Evolutionary conservation across 2,113 vertebrate species (phyloP).

Genomic region (Etia nguti): DNA sequence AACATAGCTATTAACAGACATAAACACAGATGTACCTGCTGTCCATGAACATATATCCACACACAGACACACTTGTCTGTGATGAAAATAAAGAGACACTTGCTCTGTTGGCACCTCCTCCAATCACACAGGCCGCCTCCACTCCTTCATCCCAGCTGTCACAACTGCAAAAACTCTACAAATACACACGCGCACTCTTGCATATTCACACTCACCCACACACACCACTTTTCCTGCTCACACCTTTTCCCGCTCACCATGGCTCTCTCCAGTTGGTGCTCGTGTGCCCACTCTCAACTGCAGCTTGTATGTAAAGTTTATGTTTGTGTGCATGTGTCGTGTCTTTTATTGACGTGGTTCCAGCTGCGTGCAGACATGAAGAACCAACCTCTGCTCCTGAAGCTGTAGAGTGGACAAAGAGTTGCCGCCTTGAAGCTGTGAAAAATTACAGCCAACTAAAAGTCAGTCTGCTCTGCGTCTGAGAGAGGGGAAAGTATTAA

Average conservation of each 20-base stretch:
- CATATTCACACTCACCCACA: conserved; percentile 71
- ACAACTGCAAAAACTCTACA: conserved; percentile 72
- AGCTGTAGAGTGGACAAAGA: background rate
- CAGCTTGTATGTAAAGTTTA: conserved; percentile 34
- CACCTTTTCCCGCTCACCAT: conserved; percentile 67
- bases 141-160: conserved; percentile 75
- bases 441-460: conserved; percentile 45
- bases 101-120: conserved; percentile 72
- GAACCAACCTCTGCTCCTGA: conserved; percentile 45
- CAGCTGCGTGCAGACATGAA: conserved; percentile 33
- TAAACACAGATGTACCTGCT: conserved; percentile 58
- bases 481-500: background rate
- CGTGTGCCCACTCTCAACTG: conserved; percentile 60
- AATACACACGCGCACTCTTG: conserved; percentile 60
- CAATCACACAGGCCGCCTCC: conserved; percentile 72
- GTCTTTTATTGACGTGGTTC: conserved; percentile 16
- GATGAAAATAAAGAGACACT: conserved; percentile 74
- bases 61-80: conserved; percentile 42
- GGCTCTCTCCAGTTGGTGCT: conserved; percentile 63
- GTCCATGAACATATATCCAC: conserved; percentile 17
- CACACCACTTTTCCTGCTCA: conserved; percentile 66
- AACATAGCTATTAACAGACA: conserved; percentile 5
- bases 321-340: conserved; percentile 13
- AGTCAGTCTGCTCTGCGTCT: conserved; percentile 33
- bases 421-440: conserved; percentile 25